These are phyloP conservation scores for Drosophila parthenogenetica DNA, from an alignment of 2,888 invertebrate genomes.

Conservation along the genomic window DNA sequence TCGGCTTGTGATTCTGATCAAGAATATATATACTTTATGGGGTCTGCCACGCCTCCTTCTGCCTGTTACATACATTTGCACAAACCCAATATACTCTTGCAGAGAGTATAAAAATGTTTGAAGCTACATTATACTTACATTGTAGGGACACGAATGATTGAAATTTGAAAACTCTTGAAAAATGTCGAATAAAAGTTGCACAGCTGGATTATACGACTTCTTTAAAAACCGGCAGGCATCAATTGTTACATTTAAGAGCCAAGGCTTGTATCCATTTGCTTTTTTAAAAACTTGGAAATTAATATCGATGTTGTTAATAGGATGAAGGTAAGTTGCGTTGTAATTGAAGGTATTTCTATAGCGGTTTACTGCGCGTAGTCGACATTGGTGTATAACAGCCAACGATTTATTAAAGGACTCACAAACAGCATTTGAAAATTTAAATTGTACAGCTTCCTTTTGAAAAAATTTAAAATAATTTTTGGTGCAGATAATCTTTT, in stretches of 20 bases:
- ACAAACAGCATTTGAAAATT: slow-evolving; percentile 49
- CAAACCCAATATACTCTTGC: too few relatives aligned
- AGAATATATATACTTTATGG: too few relatives aligned
- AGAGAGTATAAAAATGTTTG: too few relatives aligned
- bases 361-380: slow-evolving; percentile 33
- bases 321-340: slow-evolving; percentile 23
- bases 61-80: too few relatives aligned
- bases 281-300: slow-evolving; percentile 13
- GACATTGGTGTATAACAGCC: slow-evolving; percentile 39
- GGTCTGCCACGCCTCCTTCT: too few relatives aligned
- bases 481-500: too few relatives aligned
- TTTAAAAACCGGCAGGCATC: slow-evolving; percentile 36
- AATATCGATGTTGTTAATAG: slow-evolving; percentile 8
- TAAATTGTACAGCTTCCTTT: slow-evolving; percentile 33
- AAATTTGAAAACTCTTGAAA: slow-evolving; percentile 20
- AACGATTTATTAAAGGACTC: slow-evolving; percentile 38
- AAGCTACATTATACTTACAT: slow-evolving; percentile 14
- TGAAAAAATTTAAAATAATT: background rate
- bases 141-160: slow-evolving; percentile 37
- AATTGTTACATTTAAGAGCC: slow-evolving; percentile 10
- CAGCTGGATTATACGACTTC: slow-evolving; percentile 25
- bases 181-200: slow-evolving; percentile 1
- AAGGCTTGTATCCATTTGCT: slow-evolving; percentile 51
- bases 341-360: slow-evolving; percentile 28
- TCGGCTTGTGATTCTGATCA: too few relatives aligned